These are phyloP conservation scores for Liopterus haemorrhoidalis DNA, from an alignment of 2,888 invertebrate genomes.

Conservation along the genomic window DNA sequence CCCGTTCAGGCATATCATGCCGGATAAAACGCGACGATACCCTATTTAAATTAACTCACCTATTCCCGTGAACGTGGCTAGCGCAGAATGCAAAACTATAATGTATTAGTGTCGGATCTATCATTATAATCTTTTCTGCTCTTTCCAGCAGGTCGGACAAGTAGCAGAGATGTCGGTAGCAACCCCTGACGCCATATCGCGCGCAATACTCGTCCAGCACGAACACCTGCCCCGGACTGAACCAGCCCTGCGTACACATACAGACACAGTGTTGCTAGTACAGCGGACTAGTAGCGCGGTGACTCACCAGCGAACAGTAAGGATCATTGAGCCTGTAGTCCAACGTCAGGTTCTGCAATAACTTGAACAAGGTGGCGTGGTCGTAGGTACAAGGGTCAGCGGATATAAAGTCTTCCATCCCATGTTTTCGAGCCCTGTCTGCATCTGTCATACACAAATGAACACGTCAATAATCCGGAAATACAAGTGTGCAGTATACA, in stretches of 20 bases:
- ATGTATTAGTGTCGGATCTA: constrained; percentile 97
- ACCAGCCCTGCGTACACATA: constrained; percentile 81
- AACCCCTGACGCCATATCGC: constrained; percentile 93
- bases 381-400: constrained; percentile 98
- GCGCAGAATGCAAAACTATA: constrained; percentile 99
- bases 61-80: constrained; percentile 98
- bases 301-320: constrained; percentile 89
- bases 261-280: constrained; percentile 6
- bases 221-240: constrained; percentile 98
- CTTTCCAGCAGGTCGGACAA: constrained; percentile 90
- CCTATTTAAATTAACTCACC: constrained; percentile 60
- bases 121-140: constrained; percentile 86
- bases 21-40: too few relatives aligned
- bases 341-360: constrained; percentile 85
- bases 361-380: constrained; percentile 87
- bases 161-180: constrained; percentile 94
- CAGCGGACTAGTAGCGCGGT: constrained; percentile 1
- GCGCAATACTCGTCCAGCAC: constrained; percentile 98
- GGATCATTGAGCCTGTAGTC: constrained; percentile 96
- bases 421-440: constrained; percentile 94
- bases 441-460: constrained; percentile 58
- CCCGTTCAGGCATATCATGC: too few relatives aligned
- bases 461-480: neutral
- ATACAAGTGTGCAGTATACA: neutral
- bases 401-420: constrained; percentile 98